A percentile compares a stretch with the other conserved stretches of the same genome.
These are phyloP conservation scores for Leptodirus hochenwartii DNA, from an alignment of 2,888 invertebrate genomes.

Conservation along the genomic window DNA sequence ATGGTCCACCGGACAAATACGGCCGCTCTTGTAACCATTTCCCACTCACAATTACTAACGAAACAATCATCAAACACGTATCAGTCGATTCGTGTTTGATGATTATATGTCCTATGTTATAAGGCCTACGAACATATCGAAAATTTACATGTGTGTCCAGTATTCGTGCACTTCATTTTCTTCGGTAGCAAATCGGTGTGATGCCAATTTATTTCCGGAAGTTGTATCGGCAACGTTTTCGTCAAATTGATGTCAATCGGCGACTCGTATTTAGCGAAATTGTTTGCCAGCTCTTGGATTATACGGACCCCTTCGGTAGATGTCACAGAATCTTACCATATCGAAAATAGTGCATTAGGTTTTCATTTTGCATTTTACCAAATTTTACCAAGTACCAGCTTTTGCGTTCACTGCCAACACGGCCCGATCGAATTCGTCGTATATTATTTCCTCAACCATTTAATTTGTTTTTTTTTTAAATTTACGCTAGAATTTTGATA, in stretches of 20 bases:
- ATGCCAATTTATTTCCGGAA: slow-evolving; percentile 35
- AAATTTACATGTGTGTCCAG: slow-evolving; percentile 42
- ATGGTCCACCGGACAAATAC: slow-evolving; percentile 38
- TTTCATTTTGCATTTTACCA: too few species aligned
- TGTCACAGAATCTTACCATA: too few species aligned
- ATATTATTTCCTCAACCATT: slow-evolving; percentile 1
- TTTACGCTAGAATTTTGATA: too few species aligned
- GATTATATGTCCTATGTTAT: not conserved
- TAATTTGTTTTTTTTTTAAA: not conserved
- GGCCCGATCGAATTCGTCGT: too few species aligned
- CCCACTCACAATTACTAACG: slow-evolving; percentile 37
- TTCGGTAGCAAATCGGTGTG: slow-evolving; percentile 39
- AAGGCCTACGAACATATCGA: not conserved
- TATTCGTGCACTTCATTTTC: slow-evolving; percentile 45
- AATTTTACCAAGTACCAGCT: too few species aligned
- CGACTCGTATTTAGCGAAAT: slow-evolving; percentile 22
- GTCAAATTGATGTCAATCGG: slow-evolving; percentile 30
- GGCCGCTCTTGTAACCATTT: slow-evolving; percentile 44
- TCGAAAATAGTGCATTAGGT: too few species aligned
- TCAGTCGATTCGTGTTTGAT: not conserved
- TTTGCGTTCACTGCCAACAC: too few species aligned
- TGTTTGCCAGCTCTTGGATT: slow-evolving; percentile 19
- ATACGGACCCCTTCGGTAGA: slow-evolving; percentile 13
- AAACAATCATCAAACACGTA: too few species aligned
- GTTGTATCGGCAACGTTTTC: slow-evolving; percentile 20